Conservation (phyloP, 2,888 invertebrate genomes). For the Dugesia japonica region DNA sequence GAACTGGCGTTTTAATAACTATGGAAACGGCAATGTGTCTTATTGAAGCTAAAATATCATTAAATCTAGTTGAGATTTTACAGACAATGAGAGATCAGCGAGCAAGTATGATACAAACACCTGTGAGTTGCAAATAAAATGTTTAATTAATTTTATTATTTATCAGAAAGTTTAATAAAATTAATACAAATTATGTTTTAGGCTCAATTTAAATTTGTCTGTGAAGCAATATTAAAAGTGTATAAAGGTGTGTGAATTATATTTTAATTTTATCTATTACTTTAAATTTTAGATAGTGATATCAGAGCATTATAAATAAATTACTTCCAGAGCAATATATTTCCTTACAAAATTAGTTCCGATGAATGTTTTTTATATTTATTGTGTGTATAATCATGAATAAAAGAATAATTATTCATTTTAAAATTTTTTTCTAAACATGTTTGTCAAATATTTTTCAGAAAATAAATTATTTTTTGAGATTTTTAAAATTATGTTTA, state of each 20-base stretch:
- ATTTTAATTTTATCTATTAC: background rate
- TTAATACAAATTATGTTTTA: background rate
- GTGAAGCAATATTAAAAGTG: conserved; percentile 10
- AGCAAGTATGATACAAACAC: conserved; percentile 96
- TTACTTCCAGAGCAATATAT: conserved; percentile 15
- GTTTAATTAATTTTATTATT: no score
- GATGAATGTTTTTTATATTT: background rate
- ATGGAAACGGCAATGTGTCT: conserved; percentile 90
- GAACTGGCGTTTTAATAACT: conserved; percentile 86
- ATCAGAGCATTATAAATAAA: conserved; percentile 20
- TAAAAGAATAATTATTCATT: conserved; percentile 10
- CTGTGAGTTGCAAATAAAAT: conserved; percentile 55
- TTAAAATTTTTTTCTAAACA: background rate
- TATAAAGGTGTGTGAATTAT: background rate
- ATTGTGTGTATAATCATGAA: background rate
- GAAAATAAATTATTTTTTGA: conserved; percentile 6
- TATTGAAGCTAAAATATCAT: conserved; percentile 75
- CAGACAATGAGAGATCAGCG: conserved; percentile 83
- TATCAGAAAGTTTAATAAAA: no score
- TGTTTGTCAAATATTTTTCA: background rate
- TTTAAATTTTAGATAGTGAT: background rate
- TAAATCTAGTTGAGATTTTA: conserved; percentile 85
- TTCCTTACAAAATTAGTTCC: conserved; percentile 15
- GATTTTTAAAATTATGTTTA: no score
- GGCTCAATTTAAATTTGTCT: conserved; percentile 8